Percentiles rank a stretch among this genome's conserved stretches.
These are phyloP conservation scores for Sus cebifrons DNA, from an alignment of 2,797 vertebrate genomes.

Conservation along the genomic window DNA sequence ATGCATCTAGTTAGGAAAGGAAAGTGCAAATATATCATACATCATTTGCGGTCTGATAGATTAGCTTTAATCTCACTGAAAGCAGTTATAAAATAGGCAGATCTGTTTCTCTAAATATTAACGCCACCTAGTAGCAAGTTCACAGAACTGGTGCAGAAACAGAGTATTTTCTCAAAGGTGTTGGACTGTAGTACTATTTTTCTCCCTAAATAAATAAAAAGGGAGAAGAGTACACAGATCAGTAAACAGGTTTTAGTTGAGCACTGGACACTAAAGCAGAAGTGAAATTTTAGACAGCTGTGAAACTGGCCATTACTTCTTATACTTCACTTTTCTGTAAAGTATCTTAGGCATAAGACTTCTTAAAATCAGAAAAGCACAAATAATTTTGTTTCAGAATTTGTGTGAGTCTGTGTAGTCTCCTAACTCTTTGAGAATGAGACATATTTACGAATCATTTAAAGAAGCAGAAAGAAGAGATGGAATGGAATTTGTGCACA, in stretches of 20 bases:
- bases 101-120: conserved; percentile 17
- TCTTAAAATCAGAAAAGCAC: conserved; percentile 50
- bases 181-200: background rate
- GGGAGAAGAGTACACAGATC: background rate
- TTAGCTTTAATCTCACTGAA: conserved; percentile 6
- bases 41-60: conserved; percentile 42
- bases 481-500: background rate
- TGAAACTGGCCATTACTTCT: background rate
- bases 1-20: background rate
- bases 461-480: conserved; percentile 19
- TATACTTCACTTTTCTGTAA: background rate
- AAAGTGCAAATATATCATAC: background rate
- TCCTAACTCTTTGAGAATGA: background rate
- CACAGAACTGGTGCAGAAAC: conserved; percentile 7
- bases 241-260: background rate
- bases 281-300: background rate
- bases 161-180: conserved; percentile 65
- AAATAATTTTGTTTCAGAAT: conserved; percentile 13
- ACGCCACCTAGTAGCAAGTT: background rate
- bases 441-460: background rate
- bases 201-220: conserved; percentile 45
- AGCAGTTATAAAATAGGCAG: conserved; percentile 31
- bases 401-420: background rate
- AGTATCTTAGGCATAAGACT: background rate
- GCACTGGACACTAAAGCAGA: conserved; percentile 8